Conservation (phyloP, 2,113 vertebrate genomes). For the Eidolon helvum region DNA sequence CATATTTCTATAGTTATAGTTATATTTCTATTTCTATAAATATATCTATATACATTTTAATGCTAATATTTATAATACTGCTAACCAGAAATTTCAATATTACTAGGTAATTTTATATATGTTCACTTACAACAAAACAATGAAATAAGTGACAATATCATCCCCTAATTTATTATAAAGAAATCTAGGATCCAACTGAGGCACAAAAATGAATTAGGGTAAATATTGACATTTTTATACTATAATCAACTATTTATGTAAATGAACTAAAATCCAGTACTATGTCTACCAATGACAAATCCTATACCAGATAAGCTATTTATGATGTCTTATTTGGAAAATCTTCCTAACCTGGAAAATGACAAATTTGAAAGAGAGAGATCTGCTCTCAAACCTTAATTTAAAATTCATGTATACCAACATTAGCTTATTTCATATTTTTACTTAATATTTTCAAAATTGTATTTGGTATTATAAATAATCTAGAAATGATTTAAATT, state of each 20-base stretch:
- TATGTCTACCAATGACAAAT: background rate
- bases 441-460: background rate
- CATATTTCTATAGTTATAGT: background rate
- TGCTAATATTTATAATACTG: background rate
- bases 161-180: background rate
- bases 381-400: background rate
- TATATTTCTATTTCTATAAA: background rate
- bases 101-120: background rate
- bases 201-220: background rate
- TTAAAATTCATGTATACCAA: background rate
- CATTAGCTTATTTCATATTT: background rate
- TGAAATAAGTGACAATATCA: background rate
- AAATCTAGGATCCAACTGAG: background rate
- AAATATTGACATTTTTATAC: background rate
- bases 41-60: background rate
- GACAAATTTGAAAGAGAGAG: background rate
- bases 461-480: background rate
- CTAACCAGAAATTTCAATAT: background rate
- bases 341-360: background rate
- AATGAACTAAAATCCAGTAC: background rate
- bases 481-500: background rate
- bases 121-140: background rate
- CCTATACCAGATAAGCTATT: background rate
- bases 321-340: background rate
- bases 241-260: background rate